Conservation (phyloP, 1,140 invertebrate species). For the Philopotamus ludificatus region DNA sequence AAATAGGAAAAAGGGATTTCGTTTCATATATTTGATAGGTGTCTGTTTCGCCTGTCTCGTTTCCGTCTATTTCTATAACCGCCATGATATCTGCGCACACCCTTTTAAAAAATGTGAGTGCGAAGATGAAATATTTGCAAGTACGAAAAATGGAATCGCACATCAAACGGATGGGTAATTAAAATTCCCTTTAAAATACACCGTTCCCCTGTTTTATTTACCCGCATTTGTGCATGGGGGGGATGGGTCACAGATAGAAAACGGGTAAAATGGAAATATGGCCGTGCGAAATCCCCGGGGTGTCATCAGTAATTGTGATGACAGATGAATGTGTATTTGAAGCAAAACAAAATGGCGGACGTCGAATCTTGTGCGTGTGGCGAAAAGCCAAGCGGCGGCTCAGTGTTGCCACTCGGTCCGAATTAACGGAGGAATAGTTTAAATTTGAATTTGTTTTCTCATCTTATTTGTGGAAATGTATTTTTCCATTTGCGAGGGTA, state of each 20-base stretch:
- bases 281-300: slow-evolving; percentile 31
- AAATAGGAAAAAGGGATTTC: too few relatives aligned
- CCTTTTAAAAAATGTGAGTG: background rate
- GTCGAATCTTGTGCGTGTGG: too few relatives aligned
- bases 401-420: too few relatives aligned
- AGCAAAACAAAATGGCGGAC: slow-evolving; percentile 16
- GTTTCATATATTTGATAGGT: background rate
- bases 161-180: slow-evolving; percentile 24
- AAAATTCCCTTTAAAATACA: slow-evolving; percentile 26
- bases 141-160: slow-evolving; percentile 19
- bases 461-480: too few relatives aligned
- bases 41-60: background rate
- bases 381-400: too few relatives aligned
- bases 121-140: slow-evolving; percentile 14
- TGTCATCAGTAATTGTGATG: slow-evolving; percentile 40
- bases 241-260: background rate
- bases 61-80: background rate
- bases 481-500: too few relatives aligned
- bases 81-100: background rate
- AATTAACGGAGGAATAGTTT: too few relatives aligned
- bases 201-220: slow-evolving; percentile 9
- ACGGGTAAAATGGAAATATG: slow-evolving; percentile 29
- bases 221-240: slow-evolving; percentile 9
- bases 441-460: too few relatives aligned
- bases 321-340: slow-evolving; percentile 22